phyloP scores from a whole-genome alignment of 2,888 invertebrate genomes.

The Phaedon cochleariae region DNA sequence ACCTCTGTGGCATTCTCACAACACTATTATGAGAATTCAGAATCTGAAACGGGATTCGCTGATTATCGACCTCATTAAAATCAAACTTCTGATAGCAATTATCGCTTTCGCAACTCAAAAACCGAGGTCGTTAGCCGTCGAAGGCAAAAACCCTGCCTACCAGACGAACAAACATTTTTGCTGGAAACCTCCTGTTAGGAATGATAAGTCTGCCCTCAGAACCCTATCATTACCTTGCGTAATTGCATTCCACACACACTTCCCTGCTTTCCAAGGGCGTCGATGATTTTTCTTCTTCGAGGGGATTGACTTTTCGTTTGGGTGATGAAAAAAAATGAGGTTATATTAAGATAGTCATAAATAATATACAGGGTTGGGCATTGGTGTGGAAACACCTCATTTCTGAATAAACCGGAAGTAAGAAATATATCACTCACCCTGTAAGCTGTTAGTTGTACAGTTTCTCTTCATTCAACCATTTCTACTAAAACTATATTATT shows the following conservation, averaged over 20 bases:
- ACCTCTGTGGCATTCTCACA: neutral
- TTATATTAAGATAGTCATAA: no score
- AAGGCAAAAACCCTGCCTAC: neutral
- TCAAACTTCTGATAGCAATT: neutral
- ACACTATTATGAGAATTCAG: neutral
- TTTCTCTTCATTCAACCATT: no score
- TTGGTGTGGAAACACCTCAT: no score
- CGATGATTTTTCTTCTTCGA: no score
- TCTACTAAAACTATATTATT: no score
- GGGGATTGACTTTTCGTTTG: no score
- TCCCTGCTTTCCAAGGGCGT: slow-evolving; percentile 39
- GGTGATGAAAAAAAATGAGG: no score
- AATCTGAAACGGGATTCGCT: neutral
- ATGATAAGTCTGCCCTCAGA: slow-evolving; percentile 40
- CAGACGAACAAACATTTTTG: slow-evolving; percentile 31
- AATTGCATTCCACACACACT: slow-evolving; percentile 44
- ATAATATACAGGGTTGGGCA: no score
- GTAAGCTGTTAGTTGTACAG: no score
- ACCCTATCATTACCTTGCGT: slow-evolving; percentile 42
- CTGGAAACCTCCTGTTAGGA: slow-evolving; percentile 35
- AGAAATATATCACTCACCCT: no score
- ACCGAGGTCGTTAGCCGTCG: neutral
- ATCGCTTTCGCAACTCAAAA: neutral
- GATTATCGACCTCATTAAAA: neutral
- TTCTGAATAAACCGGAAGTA: no score